A percentile compares a stretch with the other conserved stretches of the same genome.
Conservation (phyloP, 1,140 invertebrate species). For the Mamestra configurata region DNA sequence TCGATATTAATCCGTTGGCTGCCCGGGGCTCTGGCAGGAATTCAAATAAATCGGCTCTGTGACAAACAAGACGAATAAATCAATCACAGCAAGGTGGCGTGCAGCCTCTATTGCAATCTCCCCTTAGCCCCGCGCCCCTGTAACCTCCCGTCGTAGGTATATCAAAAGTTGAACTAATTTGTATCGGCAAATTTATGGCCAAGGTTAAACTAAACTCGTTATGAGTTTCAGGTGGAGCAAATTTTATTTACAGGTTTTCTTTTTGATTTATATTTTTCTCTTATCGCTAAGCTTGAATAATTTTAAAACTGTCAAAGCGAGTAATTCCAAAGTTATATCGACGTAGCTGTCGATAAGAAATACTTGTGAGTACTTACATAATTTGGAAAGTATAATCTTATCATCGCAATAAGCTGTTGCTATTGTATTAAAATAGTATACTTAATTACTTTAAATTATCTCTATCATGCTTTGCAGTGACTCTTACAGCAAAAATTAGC, state of each 20-base stretch:
- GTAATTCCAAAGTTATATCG: constrained; percentile 32
- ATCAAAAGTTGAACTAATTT: constrained; percentile 84
- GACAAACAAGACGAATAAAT: constrained; percentile 89
- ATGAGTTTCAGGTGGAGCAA: constrained; percentile 77
- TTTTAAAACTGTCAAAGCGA: constrained; percentile 41
- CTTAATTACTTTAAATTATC: not conserved
- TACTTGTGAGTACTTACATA: constrained; percentile 18
- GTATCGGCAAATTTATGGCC: constrained; percentile 84
- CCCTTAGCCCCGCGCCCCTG: constrained; percentile 66
- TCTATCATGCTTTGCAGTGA: not conserved
- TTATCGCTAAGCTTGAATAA: constrained; percentile 45
- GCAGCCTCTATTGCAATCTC: constrained; percentile 81
- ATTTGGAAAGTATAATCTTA: constrained; percentile 25
- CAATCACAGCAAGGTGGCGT: constrained; percentile 87
- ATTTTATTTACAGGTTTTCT: constrained; percentile 75
- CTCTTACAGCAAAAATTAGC: too few relatives aligned
- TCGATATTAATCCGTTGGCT: constrained; percentile 83
- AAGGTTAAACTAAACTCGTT: constrained; percentile 85
- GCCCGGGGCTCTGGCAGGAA: constrained; percentile 82
- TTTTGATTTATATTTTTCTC: constrained; percentile 78
- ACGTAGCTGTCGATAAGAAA: constrained; percentile 21
- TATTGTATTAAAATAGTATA: not conserved
- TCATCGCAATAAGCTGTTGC: not conserved
- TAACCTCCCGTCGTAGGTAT: constrained; percentile 55
- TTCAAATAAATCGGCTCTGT: constrained; percentile 88